These are phyloP conservation scores for Rhizoglyphus robini DNA, from an alignment of 1,140 invertebrate genomes.

Conservation along the genomic window DNA sequence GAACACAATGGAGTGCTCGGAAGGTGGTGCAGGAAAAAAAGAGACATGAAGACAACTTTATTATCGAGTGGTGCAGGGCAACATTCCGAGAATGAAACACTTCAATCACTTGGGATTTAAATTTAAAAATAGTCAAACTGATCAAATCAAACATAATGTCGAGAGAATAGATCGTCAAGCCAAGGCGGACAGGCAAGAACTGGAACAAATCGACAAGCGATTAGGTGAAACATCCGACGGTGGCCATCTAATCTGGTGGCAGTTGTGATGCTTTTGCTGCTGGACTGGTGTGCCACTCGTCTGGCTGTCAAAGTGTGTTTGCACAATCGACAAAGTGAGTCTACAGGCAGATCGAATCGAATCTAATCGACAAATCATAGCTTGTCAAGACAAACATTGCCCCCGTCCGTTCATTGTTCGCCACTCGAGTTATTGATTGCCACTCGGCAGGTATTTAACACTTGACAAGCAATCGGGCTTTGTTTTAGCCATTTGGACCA, in stretches of 20 bases:
- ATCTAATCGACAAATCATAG: not conserved
- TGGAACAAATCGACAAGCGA: not conserved
- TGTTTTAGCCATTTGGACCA: too few species aligned
- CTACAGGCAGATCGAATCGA: not conserved
- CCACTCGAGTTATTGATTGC: not conserved
- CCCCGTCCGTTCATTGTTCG: too few species aligned
- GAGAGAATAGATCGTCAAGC: not conserved
- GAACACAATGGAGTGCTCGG: not conserved
- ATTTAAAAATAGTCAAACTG: not conserved
- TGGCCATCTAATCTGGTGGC: not conserved
- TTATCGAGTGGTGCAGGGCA: not conserved
- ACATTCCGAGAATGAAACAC: not conserved
- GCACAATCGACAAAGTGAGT: not conserved
- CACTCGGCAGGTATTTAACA: not conserved
- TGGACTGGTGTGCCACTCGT: not conserved
- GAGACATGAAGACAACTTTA: not conserved
- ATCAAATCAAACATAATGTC: not conserved
- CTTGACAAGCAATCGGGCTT: not conserved
- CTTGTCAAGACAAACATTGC: not conserved
- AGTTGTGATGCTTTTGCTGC: not conserved
- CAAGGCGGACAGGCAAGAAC: not conserved
- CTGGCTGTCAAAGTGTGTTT: not conserved
- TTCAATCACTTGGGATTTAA: not conserved
- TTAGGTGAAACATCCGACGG: not conserved
- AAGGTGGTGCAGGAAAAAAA: not conserved